A percentile compares a stretch with the other conserved stretches of the same genome.
Conservation (phyloP, 1,140 invertebrate species). For the Manduca sexta region DNA sequence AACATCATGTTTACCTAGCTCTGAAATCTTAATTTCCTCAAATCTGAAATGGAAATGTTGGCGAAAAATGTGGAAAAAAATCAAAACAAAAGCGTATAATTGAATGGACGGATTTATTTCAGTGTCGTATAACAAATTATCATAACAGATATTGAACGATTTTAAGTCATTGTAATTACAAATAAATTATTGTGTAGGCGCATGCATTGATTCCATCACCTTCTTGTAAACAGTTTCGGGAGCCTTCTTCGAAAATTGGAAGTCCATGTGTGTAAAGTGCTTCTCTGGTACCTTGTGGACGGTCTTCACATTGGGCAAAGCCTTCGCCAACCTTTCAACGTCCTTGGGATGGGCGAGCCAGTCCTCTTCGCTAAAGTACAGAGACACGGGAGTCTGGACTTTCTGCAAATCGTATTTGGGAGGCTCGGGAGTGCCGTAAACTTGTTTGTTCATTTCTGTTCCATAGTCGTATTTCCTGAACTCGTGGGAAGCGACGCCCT, state of each 20-base stretch:
- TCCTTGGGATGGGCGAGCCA: constrained; percentile 77
- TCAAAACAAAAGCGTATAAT: constrained; percentile 3
- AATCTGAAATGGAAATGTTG: too few relatives aligned
- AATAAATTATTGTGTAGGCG: constrained; percentile 11
- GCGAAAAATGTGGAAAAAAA: constrained; percentile 1
- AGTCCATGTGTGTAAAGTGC: constrained; percentile 83
- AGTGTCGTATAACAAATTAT: neutral
- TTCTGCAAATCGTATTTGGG: constrained; percentile 78
- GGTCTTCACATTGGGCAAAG: constrained; percentile 66
- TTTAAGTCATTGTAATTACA: constrained; percentile 10
- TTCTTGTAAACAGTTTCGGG: constrained; percentile 74
- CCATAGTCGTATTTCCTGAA: constrained; percentile 73
- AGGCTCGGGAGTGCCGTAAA: constrained; percentile 72
- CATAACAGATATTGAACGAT: constrained; percentile 5
- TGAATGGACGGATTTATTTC: constrained; percentile 38
- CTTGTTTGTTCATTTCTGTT: constrained; percentile 58
- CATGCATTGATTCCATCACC: constrained; percentile 48
- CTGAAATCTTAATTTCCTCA: too few relatives aligned
- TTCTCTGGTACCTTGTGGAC: constrained; percentile 70
- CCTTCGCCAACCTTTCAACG: constrained; percentile 72
- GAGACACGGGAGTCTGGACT: constrained; percentile 76
- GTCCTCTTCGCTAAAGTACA: constrained; percentile 81
- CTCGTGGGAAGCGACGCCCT: constrained; percentile 67
- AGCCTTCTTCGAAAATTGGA: constrained; percentile 77
- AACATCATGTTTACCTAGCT: too few relatives aligned